Percentiles rank a stretch among this genome's conserved stretches.
These are phyloP conservation scores for Mythimna vitellina DNA, from an alignment of 2,888 invertebrate genomes.

Conservation along the genomic window DNA sequence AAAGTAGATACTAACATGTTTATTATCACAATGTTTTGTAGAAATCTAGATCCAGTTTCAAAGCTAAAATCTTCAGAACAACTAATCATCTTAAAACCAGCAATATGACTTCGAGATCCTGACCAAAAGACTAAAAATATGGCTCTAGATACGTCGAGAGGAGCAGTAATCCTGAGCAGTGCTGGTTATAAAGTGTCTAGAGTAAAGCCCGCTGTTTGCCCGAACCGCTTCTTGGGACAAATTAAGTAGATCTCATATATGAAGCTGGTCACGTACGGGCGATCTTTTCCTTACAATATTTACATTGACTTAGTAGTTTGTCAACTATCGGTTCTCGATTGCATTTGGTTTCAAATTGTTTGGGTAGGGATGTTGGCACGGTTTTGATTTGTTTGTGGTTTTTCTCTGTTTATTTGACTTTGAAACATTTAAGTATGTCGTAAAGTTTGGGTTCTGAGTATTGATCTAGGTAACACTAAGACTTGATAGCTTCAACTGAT, in stretches of 20 bases:
- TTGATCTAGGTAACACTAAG: background rate
- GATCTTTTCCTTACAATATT: slow-evolving; percentile 77
- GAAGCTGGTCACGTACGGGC: slow-evolving; percentile 77
- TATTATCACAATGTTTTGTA: background rate
- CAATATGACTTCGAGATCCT: slow-evolving; percentile 22
- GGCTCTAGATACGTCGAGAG: slow-evolving; percentile 30
- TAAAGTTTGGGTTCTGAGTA: background rate
- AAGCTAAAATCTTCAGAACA: slow-evolving; percentile 12
- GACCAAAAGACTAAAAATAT: slow-evolving; percentile 36
- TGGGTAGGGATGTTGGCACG: slow-evolving; percentile 1
- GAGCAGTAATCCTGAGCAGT: slow-evolving; percentile 49
- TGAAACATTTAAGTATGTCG: background rate
- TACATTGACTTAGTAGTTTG: slow-evolving; percentile 71
- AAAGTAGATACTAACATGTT: background rate
- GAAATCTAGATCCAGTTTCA: background rate
- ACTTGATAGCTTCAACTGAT: background rate
- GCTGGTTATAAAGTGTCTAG: slow-evolving; percentile 67
- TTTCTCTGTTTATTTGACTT: slow-evolving; percentile 6
- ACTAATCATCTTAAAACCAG: slow-evolving; percentile 34
- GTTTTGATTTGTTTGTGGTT: slow-evolving; percentile 2
- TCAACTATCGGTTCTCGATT: slow-evolving; percentile 68
- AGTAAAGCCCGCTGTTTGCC: slow-evolving; percentile 72
- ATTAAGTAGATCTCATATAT: slow-evolving; percentile 82
- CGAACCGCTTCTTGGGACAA: slow-evolving; percentile 68
- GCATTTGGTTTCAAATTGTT: slow-evolving; percentile 28